phyloP scores from a whole-genome alignment of 2,113 vertebrate genomes.

The Tapirus terrestris region DNA sequence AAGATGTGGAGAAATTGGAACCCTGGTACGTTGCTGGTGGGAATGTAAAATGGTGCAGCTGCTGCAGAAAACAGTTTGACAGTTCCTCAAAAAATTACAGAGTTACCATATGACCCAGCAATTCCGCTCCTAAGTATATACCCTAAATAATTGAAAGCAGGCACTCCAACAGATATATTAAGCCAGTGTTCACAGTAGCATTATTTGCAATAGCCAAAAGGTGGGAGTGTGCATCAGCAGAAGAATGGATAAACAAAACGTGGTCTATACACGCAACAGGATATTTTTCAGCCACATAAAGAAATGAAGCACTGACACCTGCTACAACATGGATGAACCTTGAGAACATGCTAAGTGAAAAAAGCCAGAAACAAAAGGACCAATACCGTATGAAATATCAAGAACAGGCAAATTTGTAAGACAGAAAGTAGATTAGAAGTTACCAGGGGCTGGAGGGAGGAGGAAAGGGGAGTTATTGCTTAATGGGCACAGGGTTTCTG shows the following conservation, averaged over 20 bases:
- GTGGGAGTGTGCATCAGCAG: background rate
- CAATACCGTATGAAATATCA: accelerated
- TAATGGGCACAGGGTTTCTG: background rate
- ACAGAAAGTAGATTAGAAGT: background rate
- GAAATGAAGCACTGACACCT: accelerated
- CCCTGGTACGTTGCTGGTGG: background rate
- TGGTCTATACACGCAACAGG: no score
- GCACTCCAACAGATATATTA: no score
- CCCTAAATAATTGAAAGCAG: background rate
- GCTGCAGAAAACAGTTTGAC: background rate
- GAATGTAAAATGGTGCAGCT: background rate
- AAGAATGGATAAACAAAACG: no score
- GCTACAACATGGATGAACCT: accelerated
- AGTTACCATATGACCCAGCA: background rate
- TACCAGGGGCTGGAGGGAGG: background rate
- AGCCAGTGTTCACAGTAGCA: background rate
- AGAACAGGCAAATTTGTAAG: no score
- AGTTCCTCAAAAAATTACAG: background rate
- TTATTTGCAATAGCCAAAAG: no score
- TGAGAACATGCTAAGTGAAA: background rate
- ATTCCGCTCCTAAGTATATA: background rate
- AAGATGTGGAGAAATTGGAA: accelerated
- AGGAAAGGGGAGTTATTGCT: background rate
- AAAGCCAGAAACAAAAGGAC: background rate
- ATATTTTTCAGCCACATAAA: background rate